Evolutionary conservation across 2,113 vertebrate genomes (phyloP).

Genomic region (Pavo muticus): DNA sequence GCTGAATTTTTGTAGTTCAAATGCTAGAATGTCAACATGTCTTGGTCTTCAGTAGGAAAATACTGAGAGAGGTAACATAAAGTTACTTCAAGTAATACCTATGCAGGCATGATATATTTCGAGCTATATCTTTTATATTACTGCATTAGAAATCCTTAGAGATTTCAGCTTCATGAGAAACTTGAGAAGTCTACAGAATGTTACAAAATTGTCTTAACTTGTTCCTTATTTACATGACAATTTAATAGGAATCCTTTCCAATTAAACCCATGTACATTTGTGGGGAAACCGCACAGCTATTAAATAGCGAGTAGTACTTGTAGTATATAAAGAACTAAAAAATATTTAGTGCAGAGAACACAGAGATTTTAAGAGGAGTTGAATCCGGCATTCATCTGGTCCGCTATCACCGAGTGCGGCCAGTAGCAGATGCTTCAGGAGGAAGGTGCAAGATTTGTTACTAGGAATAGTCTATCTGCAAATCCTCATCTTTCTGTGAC

Average conservation of each 20-base stretch:
- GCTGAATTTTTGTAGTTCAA: conserved; percentile 6
- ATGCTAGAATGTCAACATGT: not conserved
- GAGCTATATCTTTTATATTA: not conserved
- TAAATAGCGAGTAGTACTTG: not conserved
- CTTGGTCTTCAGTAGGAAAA: not conserved
- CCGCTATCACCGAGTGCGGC: not conserved
- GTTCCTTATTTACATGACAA: not conserved
- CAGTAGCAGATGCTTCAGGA: conserved; percentile 33
- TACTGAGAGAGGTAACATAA: not conserved
- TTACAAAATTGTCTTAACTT: not conserved
- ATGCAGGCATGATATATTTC: not conserved
- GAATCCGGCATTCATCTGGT: not conserved
- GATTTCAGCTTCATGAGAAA: not conserved
- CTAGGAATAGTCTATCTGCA: not conserved
- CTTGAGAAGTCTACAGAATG: not conserved
- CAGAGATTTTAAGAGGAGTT: not conserved
- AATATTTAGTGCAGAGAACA: not conserved
- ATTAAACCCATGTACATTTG: not conserved
- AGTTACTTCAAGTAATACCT: not conserved
- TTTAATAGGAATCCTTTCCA: not conserved
- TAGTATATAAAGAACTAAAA: not conserved
- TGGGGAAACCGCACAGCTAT: not conserved
- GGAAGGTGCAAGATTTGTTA: not conserved
- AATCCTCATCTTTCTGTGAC: not conserved
- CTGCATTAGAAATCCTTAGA: not conserved